A percentile compares a stretch with the other conserved stretches of the same genome.
phyloP scores from a whole-genome alignment of 2,888 invertebrate genomes.

The Cheilosia soror region DNA sequence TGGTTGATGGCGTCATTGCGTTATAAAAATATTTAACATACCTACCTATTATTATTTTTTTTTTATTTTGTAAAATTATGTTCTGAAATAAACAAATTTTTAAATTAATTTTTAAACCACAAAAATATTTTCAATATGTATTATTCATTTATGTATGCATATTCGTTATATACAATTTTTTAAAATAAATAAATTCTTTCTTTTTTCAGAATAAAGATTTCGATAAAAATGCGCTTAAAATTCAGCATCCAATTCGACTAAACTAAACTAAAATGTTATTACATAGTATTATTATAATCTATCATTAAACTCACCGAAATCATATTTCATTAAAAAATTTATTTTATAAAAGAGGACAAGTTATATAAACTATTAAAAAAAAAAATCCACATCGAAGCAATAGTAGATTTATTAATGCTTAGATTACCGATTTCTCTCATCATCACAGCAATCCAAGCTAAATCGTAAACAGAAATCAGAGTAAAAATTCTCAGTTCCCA shows the following conservation, averaged over 20 bases:
- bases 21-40: no score
- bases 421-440: constrained; percentile 45
- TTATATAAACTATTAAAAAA: constrained; percentile 34
- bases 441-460: constrained; percentile 45
- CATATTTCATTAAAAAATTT: constrained; percentile 47
- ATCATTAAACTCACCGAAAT: constrained; percentile 71
- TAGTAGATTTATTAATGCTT: constrained; percentile 73
- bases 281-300: constrained; percentile 66
- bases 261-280: constrained; percentile 31
- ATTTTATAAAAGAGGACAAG: constrained; percentile 66
- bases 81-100: no score
- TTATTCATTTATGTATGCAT: no score
- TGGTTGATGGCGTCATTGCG: no score
- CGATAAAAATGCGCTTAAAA: constrained; percentile 19
- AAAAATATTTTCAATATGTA: no score
- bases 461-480: constrained; percentile 8
- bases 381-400: constrained; percentile 70
- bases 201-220: constrained; percentile 38
- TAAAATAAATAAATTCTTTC: background rate
- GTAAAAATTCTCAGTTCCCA: constrained; percentile 29
- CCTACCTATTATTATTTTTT: no score
- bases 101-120: no score
- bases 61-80: no score
- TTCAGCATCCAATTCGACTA: constrained; percentile 38
- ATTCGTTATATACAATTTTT: no score